A percentile compares a stretch with the other conserved stretches of the same genome.
These are phyloP conservation scores for Thalassophryne amazonica DNA, from an alignment of 2,797 vertebrate species.

Conservation along the genomic window DNA sequence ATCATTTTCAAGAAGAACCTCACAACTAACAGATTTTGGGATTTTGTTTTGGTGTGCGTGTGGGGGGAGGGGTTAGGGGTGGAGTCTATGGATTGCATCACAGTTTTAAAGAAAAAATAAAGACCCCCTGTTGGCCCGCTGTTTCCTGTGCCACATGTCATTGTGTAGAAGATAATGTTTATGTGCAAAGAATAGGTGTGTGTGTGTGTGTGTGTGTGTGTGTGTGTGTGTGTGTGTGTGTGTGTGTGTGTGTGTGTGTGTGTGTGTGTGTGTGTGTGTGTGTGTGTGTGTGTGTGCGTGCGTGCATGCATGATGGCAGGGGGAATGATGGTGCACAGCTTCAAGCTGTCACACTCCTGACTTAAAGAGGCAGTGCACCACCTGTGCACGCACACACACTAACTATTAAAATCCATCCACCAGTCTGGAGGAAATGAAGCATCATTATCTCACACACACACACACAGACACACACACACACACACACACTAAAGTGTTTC, in stretches of 20 bases:
- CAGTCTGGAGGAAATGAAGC: constrained; percentile 62
- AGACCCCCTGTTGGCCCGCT: constrained; percentile 2
- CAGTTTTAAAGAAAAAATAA: constrained; percentile 6
- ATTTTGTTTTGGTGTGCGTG: too few species aligned
- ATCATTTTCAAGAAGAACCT: too few species aligned
- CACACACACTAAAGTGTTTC: constrained; percentile 36
- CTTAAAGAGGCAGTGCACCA: constrained; percentile 63
- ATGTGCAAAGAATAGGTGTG: constrained; percentile 23
- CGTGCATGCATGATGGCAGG: constrained; percentile 50
- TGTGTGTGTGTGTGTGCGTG: constrained; percentile 47
- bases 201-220: constrained; percentile 45
- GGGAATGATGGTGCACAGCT: constrained; percentile 57
- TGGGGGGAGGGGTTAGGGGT: too few species aligned
- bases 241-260: constrained; percentile 46
- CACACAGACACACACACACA: constrained; percentile 12
- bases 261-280: constrained; percentile 49
- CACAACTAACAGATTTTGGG: too few species aligned
- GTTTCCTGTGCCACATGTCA: constrained; percentile 13
- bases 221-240: constrained; percentile 50
- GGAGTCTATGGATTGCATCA: too few species aligned
- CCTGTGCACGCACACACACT: constrained; percentile 24
- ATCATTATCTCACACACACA: constrained; percentile 47
- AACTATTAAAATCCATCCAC: constrained; percentile 51
- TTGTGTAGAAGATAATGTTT: constrained; percentile 30
- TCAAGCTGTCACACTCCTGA: constrained; percentile 73